A percentile compares a stretch with the other conserved stretches of the same genome.
Conservation (phyloP, 2,113 vertebrate species). For the Pithys albifrons region DNA sequence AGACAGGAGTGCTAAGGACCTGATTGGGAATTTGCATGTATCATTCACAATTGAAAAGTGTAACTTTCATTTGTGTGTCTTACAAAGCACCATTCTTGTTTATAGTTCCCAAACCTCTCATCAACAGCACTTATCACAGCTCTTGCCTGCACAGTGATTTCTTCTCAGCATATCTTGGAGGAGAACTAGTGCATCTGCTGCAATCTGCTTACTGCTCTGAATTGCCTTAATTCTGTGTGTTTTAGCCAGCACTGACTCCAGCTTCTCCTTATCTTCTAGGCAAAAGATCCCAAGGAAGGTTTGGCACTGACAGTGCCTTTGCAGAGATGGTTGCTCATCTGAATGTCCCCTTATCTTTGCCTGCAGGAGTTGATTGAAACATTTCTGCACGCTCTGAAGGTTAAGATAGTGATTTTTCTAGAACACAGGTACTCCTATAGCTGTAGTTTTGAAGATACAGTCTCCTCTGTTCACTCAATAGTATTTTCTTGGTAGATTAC, state of each 20-base stretch:
- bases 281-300: background rate
- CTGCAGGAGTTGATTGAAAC: background rate
- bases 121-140: background rate
- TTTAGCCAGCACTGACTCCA: background rate
- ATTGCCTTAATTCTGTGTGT: background rate
- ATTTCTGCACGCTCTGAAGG: background rate
- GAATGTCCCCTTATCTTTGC: background rate
- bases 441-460: background rate
- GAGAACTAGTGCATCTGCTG: background rate
- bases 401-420: background rate
- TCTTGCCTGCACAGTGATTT: background rate
- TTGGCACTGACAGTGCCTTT: background rate
- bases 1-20: background rate
- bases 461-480: background rate
- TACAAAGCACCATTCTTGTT: background rate
- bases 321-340: background rate
- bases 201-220: background rate
- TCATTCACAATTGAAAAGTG: background rate
- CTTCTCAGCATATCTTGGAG: background rate
- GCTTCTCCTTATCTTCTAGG: background rate
- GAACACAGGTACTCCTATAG: background rate
- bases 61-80: background rate
- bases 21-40: background rate
- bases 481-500: background rate
- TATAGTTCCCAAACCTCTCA: background rate